phyloP scores from a whole-genome alignment of 2,888 invertebrate genomes.

The Lepidocyrtoides sp. region DNA sequence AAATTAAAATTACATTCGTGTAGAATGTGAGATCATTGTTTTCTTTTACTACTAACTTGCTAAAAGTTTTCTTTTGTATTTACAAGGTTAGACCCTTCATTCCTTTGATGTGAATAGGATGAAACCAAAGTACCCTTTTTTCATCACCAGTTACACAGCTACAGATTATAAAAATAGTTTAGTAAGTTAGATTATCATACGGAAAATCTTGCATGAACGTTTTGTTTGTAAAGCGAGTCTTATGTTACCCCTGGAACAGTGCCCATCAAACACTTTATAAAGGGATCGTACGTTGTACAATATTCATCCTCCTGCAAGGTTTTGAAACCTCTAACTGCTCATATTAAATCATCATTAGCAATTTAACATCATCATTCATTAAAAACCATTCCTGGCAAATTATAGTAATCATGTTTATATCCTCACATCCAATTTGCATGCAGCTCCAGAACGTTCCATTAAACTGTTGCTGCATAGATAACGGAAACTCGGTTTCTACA shows the following conservation, averaged over 20 bases:
- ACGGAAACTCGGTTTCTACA: conserved; percentile 52
- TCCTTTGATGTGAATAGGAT: neutral
- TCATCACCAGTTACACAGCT: conserved; percentile 63
- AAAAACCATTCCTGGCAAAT: neutral
- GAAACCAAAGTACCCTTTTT: neutral
- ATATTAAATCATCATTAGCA: neutral
- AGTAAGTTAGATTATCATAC: no score
- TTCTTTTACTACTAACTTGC: no score
- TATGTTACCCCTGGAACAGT: conserved; percentile 52
- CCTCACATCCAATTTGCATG: conserved; percentile 49
- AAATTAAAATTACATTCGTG: neutral
- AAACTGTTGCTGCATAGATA: conserved; percentile 42
- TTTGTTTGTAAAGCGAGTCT: no score
- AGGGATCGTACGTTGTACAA: conserved; percentile 76
- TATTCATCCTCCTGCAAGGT: conserved; percentile 70
- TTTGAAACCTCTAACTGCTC: conserved; percentile 43
- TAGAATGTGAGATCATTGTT: conserved; percentile 56
- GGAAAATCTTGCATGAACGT: no score
- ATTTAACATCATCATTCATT: neutral
- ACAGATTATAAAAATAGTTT: neutral
- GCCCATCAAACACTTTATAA: conserved; percentile 77
- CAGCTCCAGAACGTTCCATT: conserved; percentile 67
- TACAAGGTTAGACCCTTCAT: neutral
- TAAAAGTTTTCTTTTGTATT: no score
- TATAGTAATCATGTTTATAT: neutral